Evolutionary conservation across 2,113 vertebrate genomes (phyloP), one percentile per base, ranked within the genome.

Genomic region (Hippocampus barbouri): DNA sequence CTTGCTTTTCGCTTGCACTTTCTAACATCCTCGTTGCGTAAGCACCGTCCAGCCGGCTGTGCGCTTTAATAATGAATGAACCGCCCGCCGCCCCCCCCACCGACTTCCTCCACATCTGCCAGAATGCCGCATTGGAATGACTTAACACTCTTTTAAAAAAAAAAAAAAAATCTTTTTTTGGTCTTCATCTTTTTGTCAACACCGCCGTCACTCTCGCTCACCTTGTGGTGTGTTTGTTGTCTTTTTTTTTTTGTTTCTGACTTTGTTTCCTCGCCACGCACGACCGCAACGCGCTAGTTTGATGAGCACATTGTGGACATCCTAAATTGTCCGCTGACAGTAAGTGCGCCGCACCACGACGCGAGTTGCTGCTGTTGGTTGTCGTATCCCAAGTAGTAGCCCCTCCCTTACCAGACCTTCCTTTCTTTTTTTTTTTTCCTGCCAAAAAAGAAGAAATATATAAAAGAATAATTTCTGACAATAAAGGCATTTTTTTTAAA

Each of bases 271-370:
- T 90, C 82, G 84, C 81, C 80, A 64, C 85, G 69, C 85, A 92
- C 88, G 87, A 78, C 86, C 49, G 27, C 56, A 59, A 51, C 49
- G 15, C 77, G 88, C 84, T 92, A 94, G 89, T 86, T 82, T 91
- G 91, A 86, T 87, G 88, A 92, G 87, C 91, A 92, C 92, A 91
- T 76, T 92, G 85, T 92, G 88, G 91, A 90, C 88, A 92, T 93
- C 91, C 91, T 91, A 87, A 88, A 92, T 87, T 95, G 91, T 90
- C 92, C 94, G 79, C 88, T 91, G 74, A 92, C 92, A 92, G 91
- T 89, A 92, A 95, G 90, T 94, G 86, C 84, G 75, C 78, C 80
- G 1, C 88, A 87, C 86, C 80, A 86, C 83, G 12, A 59, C 57
- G 10, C 4, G 6, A 15, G 56, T 16, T 59, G 45, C 15, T 43